A percentile compares a stretch with the other conserved stretches of the same genome.
Evolutionary conservation across 2,113 vertebrate genomes (phyloP).

Genomic region (Haplochromis burtoni): DNA sequence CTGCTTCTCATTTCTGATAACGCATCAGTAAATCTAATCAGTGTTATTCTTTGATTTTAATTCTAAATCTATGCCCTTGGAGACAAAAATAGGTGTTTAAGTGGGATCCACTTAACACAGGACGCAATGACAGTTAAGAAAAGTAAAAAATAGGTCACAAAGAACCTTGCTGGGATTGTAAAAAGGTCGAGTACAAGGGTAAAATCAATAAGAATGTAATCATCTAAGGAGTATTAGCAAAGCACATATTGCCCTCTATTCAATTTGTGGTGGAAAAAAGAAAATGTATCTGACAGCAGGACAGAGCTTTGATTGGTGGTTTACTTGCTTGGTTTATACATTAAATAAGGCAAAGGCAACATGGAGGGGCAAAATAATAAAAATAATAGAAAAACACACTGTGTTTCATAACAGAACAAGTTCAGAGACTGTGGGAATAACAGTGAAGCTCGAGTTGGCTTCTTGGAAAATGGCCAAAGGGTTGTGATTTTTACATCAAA

Average conservation of each 20-base stretch:
- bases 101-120: not conserved
- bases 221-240: not conserved
- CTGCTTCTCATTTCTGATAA: not conserved
- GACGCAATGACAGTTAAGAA: not conserved
- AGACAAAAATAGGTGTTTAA: not conserved
- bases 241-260: not conserved
- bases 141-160: not conserved
- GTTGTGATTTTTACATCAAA: constrained; percentile 1
- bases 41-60: not conserved
- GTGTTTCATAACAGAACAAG: not conserved
- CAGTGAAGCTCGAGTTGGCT: not conserved
- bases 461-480: not conserved
- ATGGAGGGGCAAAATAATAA: not conserved
- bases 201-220: constrained; percentile 38
- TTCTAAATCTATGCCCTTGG: not conserved
- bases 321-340: not conserved
- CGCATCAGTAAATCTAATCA: not conserved
- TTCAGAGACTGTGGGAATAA: not conserved
- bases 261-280: not conserved
- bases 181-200: not conserved
- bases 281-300: not conserved
- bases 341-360: constrained; percentile 6
- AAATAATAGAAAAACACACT: not conserved
- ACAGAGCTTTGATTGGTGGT: not conserved
- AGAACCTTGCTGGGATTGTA: not conserved